These are phyloP conservation scores for Montipora cactus DNA, from an alignment of 64 coral and sea anemone genomes.

Conservation along the genomic window DNA sequence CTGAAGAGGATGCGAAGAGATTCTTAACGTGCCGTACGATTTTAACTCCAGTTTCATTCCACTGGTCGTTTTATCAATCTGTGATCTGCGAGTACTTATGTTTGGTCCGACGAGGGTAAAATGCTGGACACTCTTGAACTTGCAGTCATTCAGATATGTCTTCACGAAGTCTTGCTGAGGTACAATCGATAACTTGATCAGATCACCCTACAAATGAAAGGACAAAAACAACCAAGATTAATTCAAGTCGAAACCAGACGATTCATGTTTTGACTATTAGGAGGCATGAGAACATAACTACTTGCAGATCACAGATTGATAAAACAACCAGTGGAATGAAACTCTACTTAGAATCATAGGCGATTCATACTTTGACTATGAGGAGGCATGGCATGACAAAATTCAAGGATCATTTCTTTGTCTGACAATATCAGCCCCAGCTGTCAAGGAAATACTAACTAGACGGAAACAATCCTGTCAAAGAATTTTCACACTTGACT, in stretches of 20 bases:
- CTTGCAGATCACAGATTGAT: constrained; percentile 35
- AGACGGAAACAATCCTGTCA: background rate
- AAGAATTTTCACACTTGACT: background rate
- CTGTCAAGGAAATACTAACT: background rate
- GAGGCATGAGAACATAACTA: constrained; percentile 21
- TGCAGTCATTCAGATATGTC: constrained; percentile 42
- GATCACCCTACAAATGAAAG: constrained; percentile 25
- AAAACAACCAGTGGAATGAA: constrained; percentile 61
- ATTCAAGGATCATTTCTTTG: background rate
- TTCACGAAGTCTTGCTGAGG: constrained; percentile 52
- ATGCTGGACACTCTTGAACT: constrained; percentile 45
- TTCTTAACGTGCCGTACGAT: constrained; percentile 39
- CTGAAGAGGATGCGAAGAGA: constrained; percentile 63
- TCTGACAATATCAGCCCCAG: background rate
- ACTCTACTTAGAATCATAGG: constrained; percentile 16
- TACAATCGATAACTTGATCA: constrained; percentile 57
- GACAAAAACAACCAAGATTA: background rate
- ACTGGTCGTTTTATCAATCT: constrained; percentile 47
- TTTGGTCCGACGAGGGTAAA: constrained; percentile 65
- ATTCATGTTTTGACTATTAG: background rate
- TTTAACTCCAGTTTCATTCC: constrained; percentile 51
- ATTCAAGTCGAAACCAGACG: constrained; percentile 2
- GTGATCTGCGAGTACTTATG: constrained; percentile 42
- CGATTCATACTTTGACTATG: background rate
- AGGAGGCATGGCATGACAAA: background rate